These are phyloP conservation scores for Ridgeia piscesae DNA, from an alignment of 1,140 invertebrate species.

Conservation along the genomic window DNA sequence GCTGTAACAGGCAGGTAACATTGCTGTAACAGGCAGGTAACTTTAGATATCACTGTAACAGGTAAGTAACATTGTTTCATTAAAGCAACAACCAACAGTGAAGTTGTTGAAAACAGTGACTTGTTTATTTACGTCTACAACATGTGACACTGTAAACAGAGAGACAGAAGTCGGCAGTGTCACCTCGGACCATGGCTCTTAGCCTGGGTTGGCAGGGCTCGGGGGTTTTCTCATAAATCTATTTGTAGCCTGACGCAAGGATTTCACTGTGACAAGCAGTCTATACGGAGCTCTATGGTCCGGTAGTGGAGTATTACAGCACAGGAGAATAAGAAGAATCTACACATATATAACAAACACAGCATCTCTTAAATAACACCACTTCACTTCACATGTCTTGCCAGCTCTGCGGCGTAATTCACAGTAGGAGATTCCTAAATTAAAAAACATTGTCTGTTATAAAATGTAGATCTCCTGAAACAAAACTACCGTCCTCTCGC, in stretches of 20 bases:
- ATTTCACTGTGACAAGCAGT: neutral
- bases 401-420: neutral
- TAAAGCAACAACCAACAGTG: neutral
- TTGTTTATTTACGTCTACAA: neutral
- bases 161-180: neutral
- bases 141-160: neutral
- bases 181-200: neutral
- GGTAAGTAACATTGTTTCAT: no score
- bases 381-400: neutral
- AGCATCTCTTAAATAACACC: neutral
- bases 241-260: neutral
- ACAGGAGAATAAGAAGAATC: neutral
- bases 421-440: neutral
- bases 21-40: no score
- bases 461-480: neutral
- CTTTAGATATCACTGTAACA: no score
- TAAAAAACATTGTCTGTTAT: neutral
- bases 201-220: neutral
- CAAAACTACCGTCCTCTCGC: neutral
- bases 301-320: neutral
- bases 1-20: no score
- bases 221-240: neutral
- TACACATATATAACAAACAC: conserved; percentile 6
- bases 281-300: neutral
- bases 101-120: neutral